A percentile compares a stretch with the other conserved stretches of the same genome.
These are phyloP conservation scores for Microchrysa polita DNA, from an alignment of 2,888 invertebrate genomes.

Conservation along the genomic window DNA sequence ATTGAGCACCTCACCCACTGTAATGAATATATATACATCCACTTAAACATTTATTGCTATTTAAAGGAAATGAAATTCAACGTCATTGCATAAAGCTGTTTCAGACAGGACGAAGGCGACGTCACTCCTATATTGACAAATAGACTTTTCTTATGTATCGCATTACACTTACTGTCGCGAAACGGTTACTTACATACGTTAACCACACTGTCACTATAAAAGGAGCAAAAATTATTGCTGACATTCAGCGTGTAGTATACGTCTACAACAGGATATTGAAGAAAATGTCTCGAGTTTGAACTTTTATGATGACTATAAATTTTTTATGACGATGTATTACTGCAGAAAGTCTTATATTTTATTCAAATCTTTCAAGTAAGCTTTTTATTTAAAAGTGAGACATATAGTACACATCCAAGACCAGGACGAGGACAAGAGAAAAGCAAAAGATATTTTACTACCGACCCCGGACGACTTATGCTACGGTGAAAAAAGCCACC, in stretches of 20 bases:
- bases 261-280: conserved; percentile 31
- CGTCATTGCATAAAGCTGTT: too few relatives aligned
- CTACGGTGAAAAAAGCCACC: background rate
- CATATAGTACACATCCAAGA: too few relatives aligned
- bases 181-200: too few relatives aligned
- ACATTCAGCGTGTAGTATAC: conserved; percentile 20
- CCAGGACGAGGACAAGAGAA: too few relatives aligned
- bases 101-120: too few relatives aligned
- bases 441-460: conserved; percentile 35
- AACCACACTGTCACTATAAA: background rate
- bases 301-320: conserved; percentile 42
- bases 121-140: too few relatives aligned
- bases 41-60: too few relatives aligned
- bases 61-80: too few relatives aligned
- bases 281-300: conserved; percentile 37
- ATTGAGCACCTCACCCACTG: too few relatives aligned
- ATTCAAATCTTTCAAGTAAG: conserved; percentile 43
- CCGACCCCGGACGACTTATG: background rate
- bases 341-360: conserved; percentile 43
- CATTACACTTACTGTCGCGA: too few relatives aligned
- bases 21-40: too few relatives aligned
- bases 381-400: conserved; percentile 40
- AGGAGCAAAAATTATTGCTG: conserved; percentile 27
- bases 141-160: too few relatives aligned
- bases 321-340: conserved; percentile 41